Evolutionary conservation across 2,888 invertebrate species (phyloP).

Genomic region (Drosophila atroscutellata): DNA sequence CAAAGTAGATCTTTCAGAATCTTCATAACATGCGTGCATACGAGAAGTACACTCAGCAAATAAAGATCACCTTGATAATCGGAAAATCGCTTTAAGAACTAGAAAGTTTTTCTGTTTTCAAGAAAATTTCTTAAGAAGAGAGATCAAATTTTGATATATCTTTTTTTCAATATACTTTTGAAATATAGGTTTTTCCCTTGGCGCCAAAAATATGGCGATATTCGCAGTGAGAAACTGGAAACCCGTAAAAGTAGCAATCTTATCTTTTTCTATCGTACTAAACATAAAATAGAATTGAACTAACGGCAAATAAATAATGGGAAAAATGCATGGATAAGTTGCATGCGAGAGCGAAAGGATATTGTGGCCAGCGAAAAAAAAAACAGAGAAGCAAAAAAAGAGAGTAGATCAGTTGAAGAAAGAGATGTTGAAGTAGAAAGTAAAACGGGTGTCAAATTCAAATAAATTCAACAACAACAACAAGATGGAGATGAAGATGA

Average conservation of each 20-base stretch:
- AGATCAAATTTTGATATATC: neutral
- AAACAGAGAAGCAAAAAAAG: neutral
- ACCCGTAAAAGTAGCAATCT: neutral
- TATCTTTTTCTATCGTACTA: neutral
- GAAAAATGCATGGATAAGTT: neutral
- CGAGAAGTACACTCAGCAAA: neutral
- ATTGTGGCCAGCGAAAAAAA: neutral
- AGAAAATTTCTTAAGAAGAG: neutral
- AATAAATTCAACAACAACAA: constrained; percentile 44
- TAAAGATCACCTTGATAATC: neutral
- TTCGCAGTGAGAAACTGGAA: neutral
- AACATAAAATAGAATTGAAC: neutral
- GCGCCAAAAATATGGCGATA: neutral
- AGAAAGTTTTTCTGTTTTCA: neutral
- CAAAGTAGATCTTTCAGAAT: neutral
- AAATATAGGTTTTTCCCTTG: neutral
- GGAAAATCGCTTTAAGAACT: neutral
- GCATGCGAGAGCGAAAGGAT: constrained; percentile 3
- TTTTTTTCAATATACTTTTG: neutral
- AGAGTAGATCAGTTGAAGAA: neutral
- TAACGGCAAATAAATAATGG: neutral
- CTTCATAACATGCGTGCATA: neutral
- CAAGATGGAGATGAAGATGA: neutral
- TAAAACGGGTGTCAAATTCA: constrained; percentile 67
- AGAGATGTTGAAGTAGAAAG: constrained; percentile 43